These are phyloP conservation scores for Ichneumon xanthorius DNA, from an alignment of 2,888 invertebrate species.

Conservation along the genomic window DNA sequence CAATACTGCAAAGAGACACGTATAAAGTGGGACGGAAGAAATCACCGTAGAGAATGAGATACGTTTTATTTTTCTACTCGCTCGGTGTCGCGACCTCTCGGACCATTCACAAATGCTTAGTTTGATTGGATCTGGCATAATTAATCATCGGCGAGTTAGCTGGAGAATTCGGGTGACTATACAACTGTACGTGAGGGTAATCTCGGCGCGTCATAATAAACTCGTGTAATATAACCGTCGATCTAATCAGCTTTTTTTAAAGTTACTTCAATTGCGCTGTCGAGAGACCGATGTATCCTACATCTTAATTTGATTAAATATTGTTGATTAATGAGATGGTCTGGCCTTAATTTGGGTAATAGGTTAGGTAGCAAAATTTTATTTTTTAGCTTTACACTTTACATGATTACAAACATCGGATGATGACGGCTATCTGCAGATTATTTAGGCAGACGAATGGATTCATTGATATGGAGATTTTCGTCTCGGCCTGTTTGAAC, in stretches of 20 bases:
- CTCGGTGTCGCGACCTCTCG: conserved; percentile 7
- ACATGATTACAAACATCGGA: not conserved
- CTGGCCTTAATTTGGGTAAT: conserved; percentile 3
- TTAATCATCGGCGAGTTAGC: conserved; percentile 45
- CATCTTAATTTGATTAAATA: conserved; percentile 38
- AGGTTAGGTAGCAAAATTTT: not conserved
- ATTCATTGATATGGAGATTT: not conserved
- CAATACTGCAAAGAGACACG: conserved; percentile 43
- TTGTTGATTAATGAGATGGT: conserved; percentile 37
- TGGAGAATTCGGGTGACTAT: conserved; percentile 1
- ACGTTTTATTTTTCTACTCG: conserved; percentile 39
- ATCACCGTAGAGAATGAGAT: conserved; percentile 52
- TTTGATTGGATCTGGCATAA: conserved; percentile 45
- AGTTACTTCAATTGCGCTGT: not conserved
- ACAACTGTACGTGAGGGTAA: not conserved
- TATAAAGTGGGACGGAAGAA: conserved; percentile 44
- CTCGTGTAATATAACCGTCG: not conserved
- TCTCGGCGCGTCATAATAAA: conserved; percentile 6
- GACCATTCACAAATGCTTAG: conserved; percentile 26
- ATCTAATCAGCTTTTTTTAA: conserved; percentile 17
- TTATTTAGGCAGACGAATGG: not conserved
- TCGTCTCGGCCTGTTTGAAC: not conserved
- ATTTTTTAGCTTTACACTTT: conserved; percentile 6
- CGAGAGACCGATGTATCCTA: not conserved
- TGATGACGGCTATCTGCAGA: not conserved